phyloP scores from a whole-genome alignment of 2,888 invertebrate genomes.

The Miltochrista miniata region DNA sequence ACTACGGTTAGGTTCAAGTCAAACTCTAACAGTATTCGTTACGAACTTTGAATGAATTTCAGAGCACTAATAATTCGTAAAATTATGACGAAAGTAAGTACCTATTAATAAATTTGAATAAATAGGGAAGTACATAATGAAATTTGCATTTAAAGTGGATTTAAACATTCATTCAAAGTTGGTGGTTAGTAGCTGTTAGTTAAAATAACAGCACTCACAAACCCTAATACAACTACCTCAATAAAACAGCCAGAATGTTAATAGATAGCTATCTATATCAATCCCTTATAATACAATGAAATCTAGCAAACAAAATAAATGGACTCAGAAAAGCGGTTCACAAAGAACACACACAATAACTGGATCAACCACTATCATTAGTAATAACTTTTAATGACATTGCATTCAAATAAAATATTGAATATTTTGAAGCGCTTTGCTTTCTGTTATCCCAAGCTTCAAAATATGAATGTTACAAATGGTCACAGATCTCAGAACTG shows the following conservation, averaged over 20 bases:
- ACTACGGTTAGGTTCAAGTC: conserved; percentile 74
- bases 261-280: conserved; percentile 31
- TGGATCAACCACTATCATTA: too few species aligned
- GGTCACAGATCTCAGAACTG: too few species aligned
- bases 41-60: conserved; percentile 71
- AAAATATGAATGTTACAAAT: too few species aligned
- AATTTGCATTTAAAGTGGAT: background rate
- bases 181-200: conserved; percentile 82
- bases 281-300: conserved; percentile 19
- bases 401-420: too few species aligned
- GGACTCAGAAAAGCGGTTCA: conserved; percentile 23
- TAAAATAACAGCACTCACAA: conserved; percentile 74
- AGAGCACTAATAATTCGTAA: background rate
- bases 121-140: background rate
- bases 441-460: too few species aligned
- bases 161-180: conserved; percentile 71
- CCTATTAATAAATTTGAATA: background rate
- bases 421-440: too few species aligned
- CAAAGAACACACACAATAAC: conserved; percentile 25
- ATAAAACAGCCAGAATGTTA: conserved; percentile 35
- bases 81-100: background rate
- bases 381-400: too few species aligned
- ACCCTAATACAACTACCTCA: conserved; percentile 42
- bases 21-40: conserved; percentile 25
- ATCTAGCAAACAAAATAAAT: conserved; percentile 34